Conservation (phyloP, 2,797 vertebrate species). For the Passerculus sandwichensis region DNA sequence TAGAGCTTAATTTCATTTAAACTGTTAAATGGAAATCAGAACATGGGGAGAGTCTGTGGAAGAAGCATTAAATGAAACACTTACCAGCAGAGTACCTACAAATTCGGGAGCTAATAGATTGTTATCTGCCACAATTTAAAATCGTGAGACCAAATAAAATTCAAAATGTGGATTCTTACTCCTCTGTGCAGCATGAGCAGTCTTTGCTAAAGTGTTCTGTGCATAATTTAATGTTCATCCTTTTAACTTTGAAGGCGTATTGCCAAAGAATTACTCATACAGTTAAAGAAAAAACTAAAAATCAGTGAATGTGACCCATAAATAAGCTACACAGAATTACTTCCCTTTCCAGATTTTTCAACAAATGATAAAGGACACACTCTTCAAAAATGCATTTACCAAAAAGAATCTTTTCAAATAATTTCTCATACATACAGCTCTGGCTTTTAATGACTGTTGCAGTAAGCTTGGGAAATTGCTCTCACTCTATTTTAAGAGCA, state of each 20-base stretch:
- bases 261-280: slow-evolving; percentile 47
- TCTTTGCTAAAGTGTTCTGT: slow-evolving; percentile 8
- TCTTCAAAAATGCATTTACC: slow-evolving; percentile 27
- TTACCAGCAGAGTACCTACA: slow-evolving; percentile 23
- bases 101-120: slow-evolving; percentile 42
- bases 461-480: not conserved
- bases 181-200: slow-evolving; percentile 18
- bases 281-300: not conserved
- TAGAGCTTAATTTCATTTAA: slow-evolving; percentile 39
- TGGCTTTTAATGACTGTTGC: slow-evolving; percentile 12
- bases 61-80: not conserved
- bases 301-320: not conserved
- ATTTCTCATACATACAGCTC: not conserved
- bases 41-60: not conserved
- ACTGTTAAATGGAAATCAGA: slow-evolving; percentile 23
- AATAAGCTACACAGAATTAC: not conserved
- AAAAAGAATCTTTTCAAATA: not conserved
- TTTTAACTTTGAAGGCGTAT: slow-evolving; percentile 37
- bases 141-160: slow-evolving; percentile 40
- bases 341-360: slow-evolving; percentile 1
- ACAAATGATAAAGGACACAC: not conserved
- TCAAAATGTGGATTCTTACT: not conserved
- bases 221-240: slow-evolving; percentile 43
- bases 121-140: slow-evolving; percentile 36
- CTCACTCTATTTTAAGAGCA: not conserved